These are phyloP conservation scores for Globodera rostochiensis DNA, from an alignment of 1,140 invertebrate genomes.

Conservation along the genomic window DNA sequence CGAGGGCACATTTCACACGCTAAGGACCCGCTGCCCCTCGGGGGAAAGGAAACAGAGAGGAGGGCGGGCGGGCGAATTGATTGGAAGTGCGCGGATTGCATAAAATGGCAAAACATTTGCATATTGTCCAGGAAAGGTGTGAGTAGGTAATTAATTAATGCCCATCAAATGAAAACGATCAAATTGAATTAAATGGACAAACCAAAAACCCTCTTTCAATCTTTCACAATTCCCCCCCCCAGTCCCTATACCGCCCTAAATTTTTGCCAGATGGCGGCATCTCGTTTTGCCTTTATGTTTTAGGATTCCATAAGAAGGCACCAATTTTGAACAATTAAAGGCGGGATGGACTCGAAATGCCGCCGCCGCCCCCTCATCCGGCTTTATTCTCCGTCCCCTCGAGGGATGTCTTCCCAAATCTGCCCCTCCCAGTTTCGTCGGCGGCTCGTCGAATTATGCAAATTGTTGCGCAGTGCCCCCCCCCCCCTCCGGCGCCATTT, in stretches of 20 bases:
- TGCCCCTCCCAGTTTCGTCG: not conserved
- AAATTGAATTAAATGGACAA: no score
- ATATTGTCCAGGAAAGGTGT: no score
- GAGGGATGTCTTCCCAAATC: not conserved
- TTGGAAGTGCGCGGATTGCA: not conserved
- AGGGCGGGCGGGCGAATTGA: not conserved
- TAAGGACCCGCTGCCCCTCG: not conserved
- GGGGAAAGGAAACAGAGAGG: not conserved
- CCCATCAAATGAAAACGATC: no score
- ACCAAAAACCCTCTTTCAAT: no score
- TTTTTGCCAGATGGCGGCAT: not conserved
- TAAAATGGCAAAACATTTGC: no score
- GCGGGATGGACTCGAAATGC: not conserved
- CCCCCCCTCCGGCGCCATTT: not conserved
- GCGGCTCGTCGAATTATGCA: not conserved
- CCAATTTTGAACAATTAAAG: not conserved
- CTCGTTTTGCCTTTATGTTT: not conserved
- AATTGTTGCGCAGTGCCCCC: constrained; percentile 6
- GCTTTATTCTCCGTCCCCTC: not conserved
- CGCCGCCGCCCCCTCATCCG: not conserved
- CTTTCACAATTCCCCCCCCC: no score
- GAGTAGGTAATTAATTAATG: no score
- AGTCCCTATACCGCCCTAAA: not conserved
- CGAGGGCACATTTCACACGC: not conserved
- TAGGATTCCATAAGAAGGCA: not conserved